phyloP scores from a whole-genome alignment of 2,888 invertebrate genomes.

The Tanytarsus gracilentus region DNA sequence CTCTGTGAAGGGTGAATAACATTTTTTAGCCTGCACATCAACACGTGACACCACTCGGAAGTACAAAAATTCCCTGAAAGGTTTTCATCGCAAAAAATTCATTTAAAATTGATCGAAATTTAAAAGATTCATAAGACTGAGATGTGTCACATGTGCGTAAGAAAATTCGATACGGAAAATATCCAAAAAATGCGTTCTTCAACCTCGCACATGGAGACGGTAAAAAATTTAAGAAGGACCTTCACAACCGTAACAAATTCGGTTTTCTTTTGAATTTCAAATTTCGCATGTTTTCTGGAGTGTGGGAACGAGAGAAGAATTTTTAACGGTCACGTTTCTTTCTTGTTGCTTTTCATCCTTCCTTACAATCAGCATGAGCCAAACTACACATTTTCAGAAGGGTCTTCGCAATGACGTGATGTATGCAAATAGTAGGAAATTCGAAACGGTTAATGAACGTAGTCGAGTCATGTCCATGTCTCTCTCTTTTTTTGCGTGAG shows the following conservation, averaged over 20 bases:
- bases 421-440: slow-evolving; percentile 1
- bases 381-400: background rate
- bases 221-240: slow-evolving; percentile 10
- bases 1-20: background rate
- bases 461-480: too few relatives aligned
- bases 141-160: background rate
- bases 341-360: background rate
- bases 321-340: slow-evolving; percentile 10
- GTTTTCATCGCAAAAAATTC: background rate
- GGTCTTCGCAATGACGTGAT: background rate
- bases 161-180: too few relatives aligned
- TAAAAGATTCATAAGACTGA: background rate
- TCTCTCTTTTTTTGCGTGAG: too few relatives aligned
- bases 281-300: background rate
- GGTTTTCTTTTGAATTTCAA: slow-evolving; percentile 2
- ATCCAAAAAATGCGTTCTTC: background rate
- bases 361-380: background rate
- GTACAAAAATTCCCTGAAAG: background rate
- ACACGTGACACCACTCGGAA: background rate
- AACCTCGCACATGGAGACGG: background rate
- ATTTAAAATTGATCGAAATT: too few relatives aligned
- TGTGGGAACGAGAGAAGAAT: background rate
- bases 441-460: too few relatives aligned
- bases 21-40: background rate
- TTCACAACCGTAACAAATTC: slow-evolving; percentile 5